Percentiles rank a stretch among this genome's conserved stretches.
Conservation (phyloP, 2,888 invertebrate species). For the Euproctis similis region DNA sequence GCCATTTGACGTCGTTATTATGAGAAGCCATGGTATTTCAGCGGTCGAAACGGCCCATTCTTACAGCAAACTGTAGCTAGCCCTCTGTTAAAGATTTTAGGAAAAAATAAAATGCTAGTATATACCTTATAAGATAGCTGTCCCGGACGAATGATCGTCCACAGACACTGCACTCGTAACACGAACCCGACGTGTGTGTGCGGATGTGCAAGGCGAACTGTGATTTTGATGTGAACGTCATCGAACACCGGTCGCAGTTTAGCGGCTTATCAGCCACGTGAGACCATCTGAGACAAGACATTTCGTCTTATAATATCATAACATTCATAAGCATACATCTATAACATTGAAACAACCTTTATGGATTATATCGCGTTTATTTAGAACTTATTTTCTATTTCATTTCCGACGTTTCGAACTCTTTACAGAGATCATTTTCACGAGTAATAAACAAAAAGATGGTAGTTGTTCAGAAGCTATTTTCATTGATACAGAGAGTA, state of each 20-base stretch:
- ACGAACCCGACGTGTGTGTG: slow-evolving; percentile 81
- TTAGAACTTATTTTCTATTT: too few relatives aligned
- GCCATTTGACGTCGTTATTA: too few relatives aligned
- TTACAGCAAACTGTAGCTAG: too few relatives aligned
- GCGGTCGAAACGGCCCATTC: too few relatives aligned
- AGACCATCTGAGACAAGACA: slow-evolving; percentile 85
- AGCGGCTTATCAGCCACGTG: slow-evolving; percentile 85
- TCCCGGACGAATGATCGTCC: slow-evolving; percentile 84
- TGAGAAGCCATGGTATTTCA: too few relatives aligned
- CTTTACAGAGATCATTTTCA: too few relatives aligned
- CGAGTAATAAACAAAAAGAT: too few relatives aligned
- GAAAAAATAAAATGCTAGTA: slow-evolving; percentile 1
- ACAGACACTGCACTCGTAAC: slow-evolving; percentile 84
- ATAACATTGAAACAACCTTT: too few relatives aligned
- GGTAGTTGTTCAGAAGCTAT: too few relatives aligned
- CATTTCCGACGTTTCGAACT: too few relatives aligned
- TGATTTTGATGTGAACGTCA: slow-evolving; percentile 83
- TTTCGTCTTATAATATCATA: background rate
- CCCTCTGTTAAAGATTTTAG: background rate
- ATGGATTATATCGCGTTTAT: too few relatives aligned
- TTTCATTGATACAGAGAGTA: too few relatives aligned
- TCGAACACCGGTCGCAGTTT: slow-evolving; percentile 82
- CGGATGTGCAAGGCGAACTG: slow-evolving; percentile 86
- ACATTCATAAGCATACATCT: background rate
- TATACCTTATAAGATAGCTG: slow-evolving; percentile 82